Evolutionary conservation across 1,140 invertebrate genomes (phyloP), one percentile per base, ranked within the genome.

Genomic region (Aphelenchoides fujianensis): DNA sequence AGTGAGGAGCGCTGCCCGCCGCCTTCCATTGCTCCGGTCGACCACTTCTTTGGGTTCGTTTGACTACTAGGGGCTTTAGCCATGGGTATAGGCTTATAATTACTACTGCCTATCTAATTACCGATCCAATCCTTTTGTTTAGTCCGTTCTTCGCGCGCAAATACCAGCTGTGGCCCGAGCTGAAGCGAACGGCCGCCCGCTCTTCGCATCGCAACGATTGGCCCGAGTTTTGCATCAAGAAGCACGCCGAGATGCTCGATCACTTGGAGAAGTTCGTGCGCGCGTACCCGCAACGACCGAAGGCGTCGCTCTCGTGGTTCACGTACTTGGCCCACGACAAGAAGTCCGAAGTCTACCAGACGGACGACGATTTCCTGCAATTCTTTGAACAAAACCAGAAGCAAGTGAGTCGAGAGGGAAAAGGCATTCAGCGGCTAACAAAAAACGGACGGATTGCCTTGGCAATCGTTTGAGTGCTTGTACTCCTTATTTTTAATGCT

Each of bases 371-470:
- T 36, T 66, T 66, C 3, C 1, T 3, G 1, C 27, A 35, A 3
- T 66, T 66, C 31, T 55, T 66, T 1, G n/a, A 16, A 34, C n/a
- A n/a, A n/a, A 61, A 61, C 2, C n/a, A 61, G 27, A 16, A 61
- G 2, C n/a, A 61, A 16, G 59, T 61, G 36, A 35, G 31, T 52
- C 30, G 1, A 61, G 12, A 23, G 23, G 23, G 12, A 23, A 12
- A 48, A 48, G 12, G 23, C 41, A 48, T n/a, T n/a, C n/a, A n/a
- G n/a, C n/a, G n/a, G n/a, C n/a, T n/a, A n/a, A n/a, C n/a, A n/a
- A n/a, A n/a, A n/a, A n/a, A n/a, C n/a, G n/a, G n/a, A n/a, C n/a
- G n/a, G n/a, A n/a, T n/a, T n/a, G n/a, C n/a, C n/a, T n/a, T n/a
- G n/a, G n/a, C n/a, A n/a, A n/a, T n/a, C n/a, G n/a, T n/a, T n/a